These are phyloP conservation scores for Apostichopus japonicus DNA, from an alignment of 35 echinoderm and acorn worm genomes.

Conservation along the genomic window DNA sequence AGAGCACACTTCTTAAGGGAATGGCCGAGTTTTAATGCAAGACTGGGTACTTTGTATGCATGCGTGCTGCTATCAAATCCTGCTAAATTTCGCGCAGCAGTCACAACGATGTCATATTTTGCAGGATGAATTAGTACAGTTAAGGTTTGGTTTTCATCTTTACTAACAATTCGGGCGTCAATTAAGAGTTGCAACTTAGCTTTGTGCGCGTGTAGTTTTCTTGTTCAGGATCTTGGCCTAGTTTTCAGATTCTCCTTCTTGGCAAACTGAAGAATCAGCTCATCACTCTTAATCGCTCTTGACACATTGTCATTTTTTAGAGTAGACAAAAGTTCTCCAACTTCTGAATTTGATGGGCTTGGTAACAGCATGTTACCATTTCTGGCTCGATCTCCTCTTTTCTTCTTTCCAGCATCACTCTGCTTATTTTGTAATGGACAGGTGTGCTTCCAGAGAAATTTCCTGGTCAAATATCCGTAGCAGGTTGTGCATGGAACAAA, in stretches of 20 bases:
- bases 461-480: too few species aligned
- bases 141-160: slow-evolving; percentile 23
- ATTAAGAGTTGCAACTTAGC: slow-evolving; percentile 53
- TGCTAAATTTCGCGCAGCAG: slow-evolving; percentile 32
- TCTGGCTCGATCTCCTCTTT: slow-evolving; percentile 35
- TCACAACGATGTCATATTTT: slow-evolving; percentile 32
- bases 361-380: slow-evolving; percentile 27
- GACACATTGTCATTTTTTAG: slow-evolving; percentile 45
- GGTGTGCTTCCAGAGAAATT: slow-evolving; percentile 71
- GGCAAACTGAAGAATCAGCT: slow-evolving; percentile 33
- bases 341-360: not conserved
- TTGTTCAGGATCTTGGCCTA: slow-evolving; percentile 33
- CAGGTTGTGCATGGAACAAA: too few species aligned
- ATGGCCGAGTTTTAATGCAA: slow-evolving; percentile 70
- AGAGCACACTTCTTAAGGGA: slow-evolving; percentile 52
- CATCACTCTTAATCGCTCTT: slow-evolving; percentile 54
- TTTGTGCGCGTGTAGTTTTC: slow-evolving; percentile 36
- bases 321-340: slow-evolving; percentile 31
- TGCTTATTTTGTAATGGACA: slow-evolving; percentile 34
- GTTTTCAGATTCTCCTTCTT: slow-evolving; percentile 36
- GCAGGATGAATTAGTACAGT: slow-evolving; percentile 20
- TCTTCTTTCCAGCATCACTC: not conserved
- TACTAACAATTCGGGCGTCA: slow-evolving; percentile 2
- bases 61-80: slow-evolving; percentile 71
- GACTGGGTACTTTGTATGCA: slow-evolving; percentile 24